These are phyloP conservation scores for Drosophila carrolli DNA, from an alignment of 1,140 invertebrate genomes.

Conservation along the genomic window DNA sequence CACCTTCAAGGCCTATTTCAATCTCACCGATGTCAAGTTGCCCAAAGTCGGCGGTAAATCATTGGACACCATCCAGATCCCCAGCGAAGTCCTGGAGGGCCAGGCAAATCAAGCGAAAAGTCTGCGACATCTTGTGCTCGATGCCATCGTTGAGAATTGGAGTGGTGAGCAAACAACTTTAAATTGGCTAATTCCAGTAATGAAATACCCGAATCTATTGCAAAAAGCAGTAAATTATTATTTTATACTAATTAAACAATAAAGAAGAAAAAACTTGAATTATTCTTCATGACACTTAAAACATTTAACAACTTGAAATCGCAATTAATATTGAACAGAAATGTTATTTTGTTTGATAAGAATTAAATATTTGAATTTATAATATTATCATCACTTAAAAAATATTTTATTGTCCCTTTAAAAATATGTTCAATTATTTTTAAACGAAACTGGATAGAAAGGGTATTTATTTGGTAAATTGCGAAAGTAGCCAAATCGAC, in stretches of 20 bases:
- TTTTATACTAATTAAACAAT: too few species aligned
- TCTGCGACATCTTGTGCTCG: conserved; percentile 83
- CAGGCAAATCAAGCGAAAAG: conserved; percentile 75
- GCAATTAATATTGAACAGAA: too few species aligned
- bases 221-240: too few species aligned
- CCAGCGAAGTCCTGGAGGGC: conserved; percentile 33
- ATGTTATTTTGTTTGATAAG: too few species aligned
- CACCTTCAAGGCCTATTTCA: conserved; percentile 83
- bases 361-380: too few species aligned
- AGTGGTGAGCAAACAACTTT: conserved; percentile 61
- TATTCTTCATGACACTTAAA: too few species aligned
- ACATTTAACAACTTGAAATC: too few species aligned
- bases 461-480: too few species aligned
- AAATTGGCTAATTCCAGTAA: neutral
- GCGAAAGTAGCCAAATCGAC: neutral
- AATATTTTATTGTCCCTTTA: neutral
- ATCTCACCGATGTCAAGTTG: conserved; percentile 64
- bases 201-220: too few species aligned
- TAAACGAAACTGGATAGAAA: too few species aligned
- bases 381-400: neutral
- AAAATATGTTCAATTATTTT: too few species aligned
- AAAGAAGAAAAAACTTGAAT: too few species aligned
- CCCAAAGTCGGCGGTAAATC: conserved; percentile 72
- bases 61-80: conserved; percentile 54
- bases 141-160: conserved; percentile 84